Evolutionary conservation across 2,888 invertebrate species (phyloP).

Genomic region (Lasioglossum morio): DNA sequence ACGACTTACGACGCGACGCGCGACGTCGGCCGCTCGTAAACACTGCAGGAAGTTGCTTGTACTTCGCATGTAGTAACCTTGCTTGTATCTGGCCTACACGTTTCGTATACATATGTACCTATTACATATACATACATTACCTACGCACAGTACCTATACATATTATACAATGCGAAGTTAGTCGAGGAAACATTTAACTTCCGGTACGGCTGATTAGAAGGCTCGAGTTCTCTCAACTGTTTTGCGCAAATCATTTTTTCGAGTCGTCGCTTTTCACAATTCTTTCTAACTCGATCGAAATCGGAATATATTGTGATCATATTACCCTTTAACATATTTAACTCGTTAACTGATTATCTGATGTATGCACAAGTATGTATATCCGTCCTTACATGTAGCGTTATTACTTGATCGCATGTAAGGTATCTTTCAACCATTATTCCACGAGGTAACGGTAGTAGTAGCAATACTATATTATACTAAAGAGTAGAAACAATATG

Average conservation of each 20-base stretch:
- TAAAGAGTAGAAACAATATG: no score
- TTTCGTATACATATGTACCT: background rate
- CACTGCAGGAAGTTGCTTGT: slow-evolving; percentile 40
- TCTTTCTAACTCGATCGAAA: no score
- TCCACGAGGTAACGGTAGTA: no score
- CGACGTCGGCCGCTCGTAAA: slow-evolving; percentile 63
- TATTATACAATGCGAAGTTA: background rate
- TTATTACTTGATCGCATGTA: no score
- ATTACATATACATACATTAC: no score
- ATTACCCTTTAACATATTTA: background rate
- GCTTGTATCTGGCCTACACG: background rate
- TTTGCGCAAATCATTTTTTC: background rate
- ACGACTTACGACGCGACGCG: slow-evolving; percentile 60
- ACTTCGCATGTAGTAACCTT: slow-evolving; percentile 6
- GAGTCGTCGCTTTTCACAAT: no score
- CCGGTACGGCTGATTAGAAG: background rate
- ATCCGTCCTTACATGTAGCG: no score
- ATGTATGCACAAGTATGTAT: background rate
- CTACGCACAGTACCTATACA: background rate
- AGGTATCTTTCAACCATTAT: no score
- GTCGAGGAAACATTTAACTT: background rate
- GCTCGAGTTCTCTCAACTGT: background rate
- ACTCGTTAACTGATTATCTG: background rate
- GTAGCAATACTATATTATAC: no score
- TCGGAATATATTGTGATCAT: no score